phyloP scores from a whole-genome alignment of 1,140 invertebrate genomes.

The Propsilocerus akamusi region DNA sequence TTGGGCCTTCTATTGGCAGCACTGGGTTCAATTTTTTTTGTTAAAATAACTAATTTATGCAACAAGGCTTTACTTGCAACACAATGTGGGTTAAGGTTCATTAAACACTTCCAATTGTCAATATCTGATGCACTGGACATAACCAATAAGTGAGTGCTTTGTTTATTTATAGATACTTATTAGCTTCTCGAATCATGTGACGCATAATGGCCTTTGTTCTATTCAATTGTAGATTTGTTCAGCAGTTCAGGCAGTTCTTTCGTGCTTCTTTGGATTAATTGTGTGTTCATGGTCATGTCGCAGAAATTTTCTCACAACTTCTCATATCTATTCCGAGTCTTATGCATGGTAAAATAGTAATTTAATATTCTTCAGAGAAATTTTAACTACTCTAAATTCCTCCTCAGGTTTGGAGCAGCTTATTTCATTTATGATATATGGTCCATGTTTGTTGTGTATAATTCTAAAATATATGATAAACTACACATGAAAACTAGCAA shows the following conservation, averaged over 20 bases:
- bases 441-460: constrained; percentile 46
- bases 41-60: constrained; percentile 35
- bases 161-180: neutral
- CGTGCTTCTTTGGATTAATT: constrained; percentile 37
- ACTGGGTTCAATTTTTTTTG: constrained; percentile 40
- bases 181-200: too few relatives aligned
- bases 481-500: neutral
- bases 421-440: constrained; percentile 60
- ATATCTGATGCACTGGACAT: constrained; percentile 43
- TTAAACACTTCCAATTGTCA: constrained; percentile 36
- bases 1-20: constrained; percentile 33
- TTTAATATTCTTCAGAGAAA: too few relatives aligned
- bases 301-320: constrained; percentile 37
- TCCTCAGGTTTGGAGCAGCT: constrained; percentile 51
- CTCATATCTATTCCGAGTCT: constrained; percentile 42
- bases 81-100: constrained; percentile 28
- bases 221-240: constrained; percentile 36
- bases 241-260: constrained; percentile 41
- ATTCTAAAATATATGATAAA: constrained; percentile 22
- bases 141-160: constrained; percentile 41
- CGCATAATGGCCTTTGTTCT: too few relatives aligned
- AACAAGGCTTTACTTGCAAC: constrained; percentile 36
- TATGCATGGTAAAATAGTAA: constrained; percentile 52
- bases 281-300: constrained; percentile 42
- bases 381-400: too few relatives aligned